phyloP scores from a whole-genome alignment of 2,888 invertebrate genomes.

The Auanema freiburgensis region DNA sequence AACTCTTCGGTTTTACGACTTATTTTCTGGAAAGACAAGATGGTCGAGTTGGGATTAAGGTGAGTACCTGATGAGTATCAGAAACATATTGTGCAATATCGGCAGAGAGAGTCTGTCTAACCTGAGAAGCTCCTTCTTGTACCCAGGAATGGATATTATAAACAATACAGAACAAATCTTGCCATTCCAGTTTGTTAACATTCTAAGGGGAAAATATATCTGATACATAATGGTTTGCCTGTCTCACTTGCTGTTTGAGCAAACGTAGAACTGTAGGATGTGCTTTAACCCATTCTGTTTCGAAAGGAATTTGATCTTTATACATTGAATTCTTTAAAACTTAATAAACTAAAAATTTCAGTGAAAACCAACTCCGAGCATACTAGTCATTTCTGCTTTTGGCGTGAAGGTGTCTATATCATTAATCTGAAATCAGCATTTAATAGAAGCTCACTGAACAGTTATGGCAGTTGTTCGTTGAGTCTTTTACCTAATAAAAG shows the following conservation, averaged over 20 bases:
- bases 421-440: too few relatives aligned
- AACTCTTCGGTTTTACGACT: slow-evolving; percentile 76
- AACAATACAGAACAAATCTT: slow-evolving; percentile 73
- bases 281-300: slow-evolving; percentile 95
- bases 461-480: too few relatives aligned
- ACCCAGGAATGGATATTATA: slow-evolving; percentile 96
- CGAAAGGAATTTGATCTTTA: slow-evolving; percentile 68
- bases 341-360: too few relatives aligned
- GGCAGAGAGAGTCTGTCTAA: slow-evolving; percentile 34
- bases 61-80: slow-evolving; percentile 39
- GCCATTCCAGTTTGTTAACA: slow-evolving; percentile 93
- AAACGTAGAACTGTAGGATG: slow-evolving; percentile 89
- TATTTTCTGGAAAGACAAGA: slow-evolving; percentile 72
- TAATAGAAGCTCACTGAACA: too few relatives aligned
- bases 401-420: too few relatives aligned
- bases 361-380: too few relatives aligned
- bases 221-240: background rate
- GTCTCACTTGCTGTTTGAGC: slow-evolving; percentile 74
- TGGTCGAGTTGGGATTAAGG: background rate
- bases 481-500: too few relatives aligned
- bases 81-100: slow-evolving; percentile 47
- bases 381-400: too few relatives aligned
- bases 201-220: slow-evolving; percentile 70
- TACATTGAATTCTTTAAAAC: background rate
- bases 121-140: slow-evolving; percentile 76